Base-by-base conservation (phyloP, 2,797 vertebrate genomes). In the Aldrovandia affinis region DNA sequence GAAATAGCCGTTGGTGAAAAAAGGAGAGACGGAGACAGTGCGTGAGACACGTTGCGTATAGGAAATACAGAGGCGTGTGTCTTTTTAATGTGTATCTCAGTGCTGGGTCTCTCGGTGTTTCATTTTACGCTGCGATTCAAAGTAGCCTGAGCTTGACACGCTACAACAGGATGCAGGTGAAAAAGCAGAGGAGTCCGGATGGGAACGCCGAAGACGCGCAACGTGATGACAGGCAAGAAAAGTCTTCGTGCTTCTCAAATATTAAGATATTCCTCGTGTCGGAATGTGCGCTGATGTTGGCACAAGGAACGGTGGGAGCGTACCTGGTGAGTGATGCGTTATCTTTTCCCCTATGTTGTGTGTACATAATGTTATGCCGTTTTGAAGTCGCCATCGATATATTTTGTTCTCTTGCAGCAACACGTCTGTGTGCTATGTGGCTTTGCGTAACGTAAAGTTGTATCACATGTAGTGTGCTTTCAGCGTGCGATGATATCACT, bases 271-370 rank as follows among this genome's bases (percentile, higher is more conserved):
- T 99, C 92, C 89, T 99, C 90, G 94, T 98, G 88, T 97, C 98
- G 87, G 98, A 99, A 94, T 99, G 98, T 90, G 98, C 98, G 25
- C 94, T 99, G 87, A 98, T 99, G 98, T 90, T 99, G 96, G 98
- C 98, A 15, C 98, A 99, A 92, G 98, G 98, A 91, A 99, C 98
- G 6, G 98, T 98, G 73, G 98, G 98, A 89, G 98, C 98, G 20
- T 99, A 99, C 95, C 96, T 99, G 98, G 98, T 99, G 93, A 99
- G 98, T 97, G 42, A 77, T 81, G 65, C 55, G 81, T n/a, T 87
- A 3, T 12, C 2, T 42, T 78, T 55, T 73, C 63, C n/a, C 25
- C 10, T 70, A 12, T 33, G 12, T 83, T 57, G 52, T 39, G 12
- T 44, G 65, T 36, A 14, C 65, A 68, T 68, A 15, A 14, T 77